Conservation (phyloP, 2,797 vertebrate genomes). For the Clarias fuscus region DNA sequence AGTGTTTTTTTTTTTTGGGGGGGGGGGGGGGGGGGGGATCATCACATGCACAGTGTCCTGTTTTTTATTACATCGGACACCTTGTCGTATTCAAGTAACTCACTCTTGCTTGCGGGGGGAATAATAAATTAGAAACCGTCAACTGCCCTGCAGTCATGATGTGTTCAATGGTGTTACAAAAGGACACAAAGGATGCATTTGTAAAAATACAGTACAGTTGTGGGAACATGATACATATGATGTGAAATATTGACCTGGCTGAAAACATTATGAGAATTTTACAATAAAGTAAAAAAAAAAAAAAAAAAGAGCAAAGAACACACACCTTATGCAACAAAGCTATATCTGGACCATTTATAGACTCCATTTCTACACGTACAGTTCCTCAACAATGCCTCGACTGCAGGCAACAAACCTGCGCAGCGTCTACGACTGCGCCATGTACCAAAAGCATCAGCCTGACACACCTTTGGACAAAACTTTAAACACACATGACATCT, state of each 20-base stretch:
- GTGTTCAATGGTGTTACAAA: slow-evolving; percentile 69
- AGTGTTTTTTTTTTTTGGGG: not conserved
- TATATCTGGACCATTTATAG: slow-evolving; percentile 8
- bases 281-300: not conserved
- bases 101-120: slow-evolving; percentile 72
- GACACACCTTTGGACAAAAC: slow-evolving; percentile 17
- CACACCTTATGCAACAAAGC: slow-evolving; percentile 15
- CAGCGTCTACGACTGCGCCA: slow-evolving; percentile 9
- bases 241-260: slow-evolving; percentile 66
- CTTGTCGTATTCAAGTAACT: slow-evolving; percentile 81
- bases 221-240: slow-evolving; percentile 57
- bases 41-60: slow-evolving; percentile 73
- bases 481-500: slow-evolving; percentile 49
- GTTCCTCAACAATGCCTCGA: not conserved
- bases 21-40: not conserved
- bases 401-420: slow-evolving; percentile 9
- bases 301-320: slow-evolving; percentile 12
- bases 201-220: slow-evolving; percentile 67
- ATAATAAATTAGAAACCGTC: slow-evolving; percentile 82
- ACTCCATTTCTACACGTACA: slow-evolving; percentile 21
- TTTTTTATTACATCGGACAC: slow-evolving; percentile 68
- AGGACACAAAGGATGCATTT: slow-evolving; percentile 61
- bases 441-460: slow-evolving; percentile 6
- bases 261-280: slow-evolving; percentile 55
- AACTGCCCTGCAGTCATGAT: slow-evolving; percentile 85